Percentiles rank a stretch among this genome's conserved stretches.
phyloP scores from a whole-genome alignment of 2,797 vertebrate genomes.

The Rallus crepitans region DNA sequence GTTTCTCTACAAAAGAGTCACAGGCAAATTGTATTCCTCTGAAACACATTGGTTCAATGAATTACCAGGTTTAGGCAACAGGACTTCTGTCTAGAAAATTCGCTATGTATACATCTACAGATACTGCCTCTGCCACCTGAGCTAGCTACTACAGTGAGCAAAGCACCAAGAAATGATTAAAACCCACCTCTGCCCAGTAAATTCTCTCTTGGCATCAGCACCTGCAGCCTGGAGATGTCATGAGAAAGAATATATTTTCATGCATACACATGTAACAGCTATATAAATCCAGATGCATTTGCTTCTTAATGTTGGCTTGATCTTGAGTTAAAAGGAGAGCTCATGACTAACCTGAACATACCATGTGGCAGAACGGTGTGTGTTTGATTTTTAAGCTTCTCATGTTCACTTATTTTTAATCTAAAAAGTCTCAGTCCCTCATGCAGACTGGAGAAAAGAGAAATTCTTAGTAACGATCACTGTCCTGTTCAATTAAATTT shows the following conservation, averaged over 20 bases:
- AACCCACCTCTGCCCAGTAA: background rate
- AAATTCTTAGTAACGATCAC: background rate
- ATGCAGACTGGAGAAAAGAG: background rate
- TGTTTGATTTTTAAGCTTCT: background rate
- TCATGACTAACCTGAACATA: background rate
- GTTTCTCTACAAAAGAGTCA: background rate
- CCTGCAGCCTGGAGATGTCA: background rate
- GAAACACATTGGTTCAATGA: background rate
- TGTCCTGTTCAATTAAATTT: constrained; percentile 4
- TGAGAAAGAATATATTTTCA: background rate
- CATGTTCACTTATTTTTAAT: background rate
- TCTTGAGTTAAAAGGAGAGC: background rate
- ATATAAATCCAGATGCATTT: background rate
- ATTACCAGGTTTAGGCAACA: background rate
- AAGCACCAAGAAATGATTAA: background rate
- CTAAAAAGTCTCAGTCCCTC: background rate
- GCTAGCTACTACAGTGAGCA: background rate
- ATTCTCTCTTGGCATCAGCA: background rate
- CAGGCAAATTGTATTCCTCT: background rate
- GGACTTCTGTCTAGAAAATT: background rate
- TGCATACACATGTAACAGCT: fast-evolving
- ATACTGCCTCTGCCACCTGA: background rate
- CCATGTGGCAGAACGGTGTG: fast-evolving
- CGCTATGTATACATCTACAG: fast-evolving
- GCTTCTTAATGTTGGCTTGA: background rate